These are phyloP conservation scores for Sceloporus undulatus DNA, from an alignment of 2,113 vertebrate genomes.

Conservation along the genomic window DNA sequence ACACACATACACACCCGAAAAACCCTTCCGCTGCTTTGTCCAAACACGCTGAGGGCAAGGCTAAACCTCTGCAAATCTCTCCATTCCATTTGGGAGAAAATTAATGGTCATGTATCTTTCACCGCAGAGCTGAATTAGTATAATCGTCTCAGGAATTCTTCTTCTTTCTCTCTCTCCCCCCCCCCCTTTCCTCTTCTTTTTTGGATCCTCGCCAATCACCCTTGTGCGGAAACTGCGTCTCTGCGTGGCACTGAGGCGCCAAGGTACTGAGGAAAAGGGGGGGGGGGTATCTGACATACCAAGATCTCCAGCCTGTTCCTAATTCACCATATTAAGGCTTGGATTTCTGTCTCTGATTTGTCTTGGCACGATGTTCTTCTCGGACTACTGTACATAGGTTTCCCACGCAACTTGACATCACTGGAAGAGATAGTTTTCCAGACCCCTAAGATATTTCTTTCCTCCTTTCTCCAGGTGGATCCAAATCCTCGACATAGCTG, in stretches of 20 bases:
- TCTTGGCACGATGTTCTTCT: neutral
- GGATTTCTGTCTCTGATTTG: neutral
- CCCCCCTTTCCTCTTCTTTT: neutral
- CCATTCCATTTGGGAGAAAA: neutral
- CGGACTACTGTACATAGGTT: neutral
- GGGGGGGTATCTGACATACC: neutral
- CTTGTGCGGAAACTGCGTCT: neutral
- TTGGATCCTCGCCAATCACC: neutral
- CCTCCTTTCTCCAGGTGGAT: neutral
- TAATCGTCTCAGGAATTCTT: neutral
- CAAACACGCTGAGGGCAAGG: conserved; percentile 42
- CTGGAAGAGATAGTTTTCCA: neutral
- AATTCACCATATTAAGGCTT: neutral
- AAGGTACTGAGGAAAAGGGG: neutral
- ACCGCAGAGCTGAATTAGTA: neutral
- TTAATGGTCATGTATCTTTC: neutral
- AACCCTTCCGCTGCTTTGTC: conserved; percentile 51
- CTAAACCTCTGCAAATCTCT: conserved; percentile 10
- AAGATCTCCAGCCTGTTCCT: neutral
- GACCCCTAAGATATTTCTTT: fast-evolving
- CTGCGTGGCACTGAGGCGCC: neutral
- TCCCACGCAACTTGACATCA: neutral
- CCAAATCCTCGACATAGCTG: neutral
- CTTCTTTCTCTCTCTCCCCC: too few relatives aligned
- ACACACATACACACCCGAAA: neutral